Evolutionary conservation across 1,140 invertebrate genomes (phyloP).

Genomic region (Bactericera cockerelli): DNA sequence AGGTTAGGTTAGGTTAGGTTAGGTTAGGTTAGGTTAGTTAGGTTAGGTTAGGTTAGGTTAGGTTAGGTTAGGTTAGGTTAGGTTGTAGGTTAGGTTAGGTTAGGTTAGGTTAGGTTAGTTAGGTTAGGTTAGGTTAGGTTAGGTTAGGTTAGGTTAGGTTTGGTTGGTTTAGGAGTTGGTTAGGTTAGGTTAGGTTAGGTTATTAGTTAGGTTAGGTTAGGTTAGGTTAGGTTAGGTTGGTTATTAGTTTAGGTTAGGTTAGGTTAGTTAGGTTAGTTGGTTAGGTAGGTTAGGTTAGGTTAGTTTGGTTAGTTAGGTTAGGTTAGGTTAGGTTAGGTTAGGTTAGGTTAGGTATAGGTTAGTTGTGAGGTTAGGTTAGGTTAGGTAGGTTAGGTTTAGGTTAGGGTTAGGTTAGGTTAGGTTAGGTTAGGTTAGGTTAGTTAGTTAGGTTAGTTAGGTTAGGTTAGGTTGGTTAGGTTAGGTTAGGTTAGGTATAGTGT

Average conservation of each 20-base stretch:
- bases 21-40: conserved; percentile 24
- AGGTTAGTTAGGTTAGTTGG: conserved; percentile 26
- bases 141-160: conserved; percentile 13
- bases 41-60: conserved; percentile 25
- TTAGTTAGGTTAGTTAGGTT: no score
- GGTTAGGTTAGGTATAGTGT: no score
- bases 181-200: conserved; percentile 20
- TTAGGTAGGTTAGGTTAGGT: conserved; percentile 24
- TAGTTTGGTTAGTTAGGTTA: no score
- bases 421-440: no score
- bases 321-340: no score
- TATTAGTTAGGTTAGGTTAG: conserved; percentile 23
- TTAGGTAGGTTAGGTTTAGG: no score
- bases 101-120: conserved; percentile 3
- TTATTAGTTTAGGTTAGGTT: conserved; percentile 24
- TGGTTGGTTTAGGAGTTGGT: conserved; percentile 25
- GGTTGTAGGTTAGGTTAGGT: conserved; percentile 22
- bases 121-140: conserved; percentile 17
- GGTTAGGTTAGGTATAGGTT: no score
- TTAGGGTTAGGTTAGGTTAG: no score
- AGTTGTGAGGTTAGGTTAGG: no score
- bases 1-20: conserved; percentile 28
- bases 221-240: conserved; percentile 22
- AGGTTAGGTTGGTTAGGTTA: no score
- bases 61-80: conserved; percentile 24